These are phyloP conservation scores for Lamproptera curius DNA, from an alignment of 2,888 invertebrate genomes.

Conservation along the genomic window DNA sequence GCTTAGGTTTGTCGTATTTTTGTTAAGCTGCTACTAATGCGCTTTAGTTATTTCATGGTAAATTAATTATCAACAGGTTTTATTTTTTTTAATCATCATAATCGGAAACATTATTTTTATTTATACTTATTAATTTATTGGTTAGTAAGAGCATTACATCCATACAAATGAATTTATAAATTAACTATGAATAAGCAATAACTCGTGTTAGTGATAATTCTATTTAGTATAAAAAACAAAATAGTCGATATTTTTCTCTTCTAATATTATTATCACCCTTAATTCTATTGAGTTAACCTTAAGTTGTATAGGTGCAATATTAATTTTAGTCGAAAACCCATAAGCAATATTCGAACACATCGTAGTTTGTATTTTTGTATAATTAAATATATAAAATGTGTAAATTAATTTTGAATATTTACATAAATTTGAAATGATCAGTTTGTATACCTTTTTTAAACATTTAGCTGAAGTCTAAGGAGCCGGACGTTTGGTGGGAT, in stretches of 20 bases:
- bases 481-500: too few species aligned
- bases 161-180: conserved; percentile 68
- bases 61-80: too few species aligned
- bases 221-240: conserved; percentile 35
- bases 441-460: not conserved
- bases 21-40: too few species aligned
- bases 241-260: conserved; percentile 25
- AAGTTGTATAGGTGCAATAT: conserved; percentile 55
- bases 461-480: too few species aligned
- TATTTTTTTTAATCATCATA: too few species aligned
- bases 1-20: too few species aligned
- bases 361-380: conserved; percentile 37
- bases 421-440: not conserved
- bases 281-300: conserved; percentile 27
- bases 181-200: conserved; percentile 61
- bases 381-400: conserved; percentile 2
- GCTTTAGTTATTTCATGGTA: too few species aligned
- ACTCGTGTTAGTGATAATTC: conserved; percentile 64
- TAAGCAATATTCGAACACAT: conserved; percentile 69
- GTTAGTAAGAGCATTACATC: conserved; percentile 37
- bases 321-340: conserved; percentile 52
- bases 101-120: too few species aligned
- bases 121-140: too few species aligned
- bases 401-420: conserved; percentile 10
- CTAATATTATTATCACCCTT: conserved; percentile 22